Evolutionary conservation across 2,113 vertebrate genomes (phyloP), one percentile per base, ranked within the genome.

Genomic region (Lagenorhynchus albirostris): DNA sequence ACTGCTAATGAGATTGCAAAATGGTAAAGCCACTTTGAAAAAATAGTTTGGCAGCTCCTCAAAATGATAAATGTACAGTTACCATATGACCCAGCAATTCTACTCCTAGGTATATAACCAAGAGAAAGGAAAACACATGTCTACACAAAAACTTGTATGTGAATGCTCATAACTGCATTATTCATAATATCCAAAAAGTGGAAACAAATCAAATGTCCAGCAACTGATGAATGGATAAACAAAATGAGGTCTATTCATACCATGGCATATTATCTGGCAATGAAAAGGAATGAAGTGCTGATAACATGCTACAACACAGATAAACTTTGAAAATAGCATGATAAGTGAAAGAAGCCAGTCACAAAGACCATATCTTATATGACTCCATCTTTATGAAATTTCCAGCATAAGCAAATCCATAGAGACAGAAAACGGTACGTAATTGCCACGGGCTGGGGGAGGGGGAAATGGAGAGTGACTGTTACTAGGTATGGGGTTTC

Each of bases 251-350:
- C 29, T 62, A 80, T 70, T 83, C n/a, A 62, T 20, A 92, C 9
- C 89, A 76, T 84, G 67, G 36, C 33, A 60, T 82, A 93, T 58
- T 85, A 95, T 77, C 63, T 68, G 67, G 26, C 73, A 77, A 88
- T 62, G 23, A 96, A 91, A 95, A 67, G 55, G 6, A 94, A 92
- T 77, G 29, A 92, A 94, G 23, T 55, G 74, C n/a, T 63, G 25
- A 81, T 31, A 83, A 79, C 44, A 80, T 55, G 83, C 79, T 80
- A 55, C 8, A 29, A 29, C 41, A 25, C n/a, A 20, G 41, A 95
- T 50, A 7, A 84, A 67, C 38, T 83, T 91, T 95, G 70, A 90
- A 81, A 94, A 85, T 26, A 31, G n/a, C 76, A 82, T 60, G 21
- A 23, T 82, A 74, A 87, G 41, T 83, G 20, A 91, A 88, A 97